Conservation (phyloP, 2,797 vertebrate genomes). For the Coccyzus lansbergi region DNA sequence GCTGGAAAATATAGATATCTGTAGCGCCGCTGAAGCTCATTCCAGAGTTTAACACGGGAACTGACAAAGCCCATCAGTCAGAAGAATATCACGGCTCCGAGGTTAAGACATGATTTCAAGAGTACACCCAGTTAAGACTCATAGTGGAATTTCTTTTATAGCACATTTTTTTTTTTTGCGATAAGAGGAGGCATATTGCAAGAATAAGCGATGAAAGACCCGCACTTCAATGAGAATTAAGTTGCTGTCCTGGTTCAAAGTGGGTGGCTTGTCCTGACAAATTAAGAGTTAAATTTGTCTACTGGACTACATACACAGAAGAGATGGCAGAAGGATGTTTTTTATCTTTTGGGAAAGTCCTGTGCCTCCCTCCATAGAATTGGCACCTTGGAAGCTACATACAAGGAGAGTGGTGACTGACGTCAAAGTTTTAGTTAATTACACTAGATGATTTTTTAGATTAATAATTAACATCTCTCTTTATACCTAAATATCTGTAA, state of each 20-base stretch:
- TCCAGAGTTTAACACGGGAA: slow-evolving; percentile 48
- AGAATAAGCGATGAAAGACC: not conserved
- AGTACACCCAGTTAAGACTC: not conserved
- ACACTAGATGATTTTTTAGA: slow-evolving; percentile 96
- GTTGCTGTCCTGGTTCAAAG: not conserved
- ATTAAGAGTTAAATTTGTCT: not conserved
- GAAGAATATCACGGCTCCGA: slow-evolving; percentile 32
- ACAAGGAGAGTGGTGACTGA: slow-evolving; percentile 70
- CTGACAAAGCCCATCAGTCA: slow-evolving; percentile 68
- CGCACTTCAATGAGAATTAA: not conserved
- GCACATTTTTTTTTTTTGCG: not conserved
- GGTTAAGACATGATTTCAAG: slow-evolving; percentile 46
- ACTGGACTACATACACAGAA: not conserved
- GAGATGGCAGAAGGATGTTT: not conserved
- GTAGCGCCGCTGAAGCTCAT: slow-evolving; percentile 25
- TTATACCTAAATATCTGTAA: slow-evolving; percentile 99
- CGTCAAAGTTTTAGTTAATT: slow-evolving; percentile 89
- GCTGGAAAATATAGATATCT: slow-evolving; percentile 61
- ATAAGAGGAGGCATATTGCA: slow-evolving; percentile 4
- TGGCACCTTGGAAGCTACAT: slow-evolving; percentile 56
- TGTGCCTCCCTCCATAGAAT: not conserved
- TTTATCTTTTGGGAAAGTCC: not conserved
- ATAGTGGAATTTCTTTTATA: slow-evolving; percentile 21
- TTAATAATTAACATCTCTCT: slow-evolving; percentile 99
- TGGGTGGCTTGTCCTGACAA: not conserved